These are phyloP conservation scores for Metaphire vulgaris DNA, from an alignment of 1,140 invertebrate species.

Conservation along the genomic window DNA sequence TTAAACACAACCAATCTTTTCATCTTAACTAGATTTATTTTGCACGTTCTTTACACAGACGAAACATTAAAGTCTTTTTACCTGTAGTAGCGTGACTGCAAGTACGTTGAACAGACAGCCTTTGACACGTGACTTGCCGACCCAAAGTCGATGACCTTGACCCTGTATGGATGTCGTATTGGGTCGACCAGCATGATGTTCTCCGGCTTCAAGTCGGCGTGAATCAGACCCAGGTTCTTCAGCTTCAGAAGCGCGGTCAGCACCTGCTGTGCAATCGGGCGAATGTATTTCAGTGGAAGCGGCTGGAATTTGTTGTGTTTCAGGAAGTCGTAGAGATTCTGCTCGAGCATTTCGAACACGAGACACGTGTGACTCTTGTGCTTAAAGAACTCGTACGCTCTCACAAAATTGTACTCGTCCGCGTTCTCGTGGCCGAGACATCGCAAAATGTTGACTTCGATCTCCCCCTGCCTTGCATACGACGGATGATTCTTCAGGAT, in stretches of 20 bases:
- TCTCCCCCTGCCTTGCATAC: slow-evolving; percentile 98
- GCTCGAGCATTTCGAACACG: slow-evolving; percentile 99
- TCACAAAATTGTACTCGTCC: slow-evolving; percentile 96
- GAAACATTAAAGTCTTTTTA: no score
- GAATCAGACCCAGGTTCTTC: slow-evolving; percentile 96
- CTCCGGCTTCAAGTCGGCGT: slow-evolving; percentile 98
- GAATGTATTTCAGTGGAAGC: slow-evolving; percentile 92
- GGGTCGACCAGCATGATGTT: slow-evolving; percentile 99
- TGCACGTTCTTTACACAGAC: no score
- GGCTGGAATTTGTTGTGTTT: slow-evolving; percentile 99
- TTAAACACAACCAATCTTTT: no score
- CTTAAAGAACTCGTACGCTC: slow-evolving; percentile 98
- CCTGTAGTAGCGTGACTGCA: slow-evolving; percentile 96
- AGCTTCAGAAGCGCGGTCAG: slow-evolving; percentile 95
- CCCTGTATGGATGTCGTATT: slow-evolving; percentile 84
- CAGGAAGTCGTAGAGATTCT: slow-evolving; percentile 99
- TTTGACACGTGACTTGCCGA: slow-evolving; percentile 98
- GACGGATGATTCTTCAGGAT: slow-evolving; percentile 99
- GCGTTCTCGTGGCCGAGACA: slow-evolving; percentile 97
- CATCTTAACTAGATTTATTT: no score
- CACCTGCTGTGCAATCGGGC: slow-evolving; percentile 97
- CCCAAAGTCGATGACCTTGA: slow-evolving; percentile 98
- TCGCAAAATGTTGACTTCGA: slow-evolving; percentile 96
- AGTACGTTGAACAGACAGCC: slow-evolving; percentile 97
- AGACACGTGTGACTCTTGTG: slow-evolving; percentile 99